Conservation (phyloP, 2,113 vertebrate species). For the Chionis minor region DNA sequence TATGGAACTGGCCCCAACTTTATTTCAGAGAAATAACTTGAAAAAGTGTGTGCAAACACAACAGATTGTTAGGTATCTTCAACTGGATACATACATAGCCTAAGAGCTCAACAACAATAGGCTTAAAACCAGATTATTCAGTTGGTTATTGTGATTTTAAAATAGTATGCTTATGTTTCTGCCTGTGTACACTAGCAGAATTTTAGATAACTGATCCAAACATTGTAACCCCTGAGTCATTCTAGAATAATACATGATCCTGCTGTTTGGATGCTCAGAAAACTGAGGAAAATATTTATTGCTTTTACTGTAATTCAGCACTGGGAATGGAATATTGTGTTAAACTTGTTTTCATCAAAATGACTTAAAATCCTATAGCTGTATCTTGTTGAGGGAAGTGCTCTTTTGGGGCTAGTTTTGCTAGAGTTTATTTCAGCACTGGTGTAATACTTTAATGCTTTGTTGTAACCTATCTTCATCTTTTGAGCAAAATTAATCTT, state of each 20-base stretch:
- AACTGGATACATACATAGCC: neutral
- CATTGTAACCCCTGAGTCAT: neutral
- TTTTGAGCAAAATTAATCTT: neutral
- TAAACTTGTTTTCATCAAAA: conserved; percentile 23
- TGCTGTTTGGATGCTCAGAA: neutral
- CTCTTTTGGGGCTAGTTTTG: neutral
- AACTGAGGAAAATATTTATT: neutral
- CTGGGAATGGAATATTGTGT: neutral
- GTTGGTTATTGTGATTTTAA: neutral
- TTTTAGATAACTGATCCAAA: neutral
- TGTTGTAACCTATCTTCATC: neutral
- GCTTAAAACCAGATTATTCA: neutral
- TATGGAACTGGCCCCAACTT: neutral
- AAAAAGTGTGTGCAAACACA: neutral
- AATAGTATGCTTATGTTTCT: neutral
- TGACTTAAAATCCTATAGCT: neutral
- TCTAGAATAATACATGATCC: neutral
- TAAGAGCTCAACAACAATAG: neutral
- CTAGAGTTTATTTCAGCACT: neutral
- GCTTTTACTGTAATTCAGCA: neutral
- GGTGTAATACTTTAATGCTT: neutral
- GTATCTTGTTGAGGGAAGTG: neutral
- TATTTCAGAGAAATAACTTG: neutral
- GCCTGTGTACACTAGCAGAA: neutral
- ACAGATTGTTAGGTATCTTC: neutral